Conservation (phyloP, 2,888 invertebrate genomes). For the Gari tellinella region DNA sequence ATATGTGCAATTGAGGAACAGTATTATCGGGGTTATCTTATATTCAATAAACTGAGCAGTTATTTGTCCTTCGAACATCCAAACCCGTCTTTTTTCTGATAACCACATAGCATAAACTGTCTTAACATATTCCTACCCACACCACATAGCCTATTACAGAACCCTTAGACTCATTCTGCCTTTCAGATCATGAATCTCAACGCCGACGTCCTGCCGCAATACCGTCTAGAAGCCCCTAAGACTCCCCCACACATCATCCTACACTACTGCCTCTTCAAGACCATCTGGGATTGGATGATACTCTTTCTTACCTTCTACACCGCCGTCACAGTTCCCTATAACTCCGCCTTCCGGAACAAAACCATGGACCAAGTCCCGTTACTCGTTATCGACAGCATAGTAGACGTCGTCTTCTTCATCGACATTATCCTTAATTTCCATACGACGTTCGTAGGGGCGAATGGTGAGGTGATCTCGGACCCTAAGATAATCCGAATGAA, state of each 20-base stretch:
- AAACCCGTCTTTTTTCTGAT: too few species aligned
- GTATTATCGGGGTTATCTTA: too few species aligned
- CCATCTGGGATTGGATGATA: slow-evolving; percentile 99
- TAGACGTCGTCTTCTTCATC: slow-evolving; percentile 99
- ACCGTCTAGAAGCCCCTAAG: slow-evolving; percentile 97
- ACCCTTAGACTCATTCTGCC: neutral
- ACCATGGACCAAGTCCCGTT: slow-evolving; percentile 87
- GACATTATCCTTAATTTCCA: slow-evolving; percentile 99
- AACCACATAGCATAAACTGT: too few species aligned
- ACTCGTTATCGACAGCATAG: slow-evolving; percentile 90
- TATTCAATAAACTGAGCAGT: too few species aligned
- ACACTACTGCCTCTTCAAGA: slow-evolving; percentile 99
- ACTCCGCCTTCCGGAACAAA: slow-evolving; percentile 99
- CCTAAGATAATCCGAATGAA: slow-evolving; percentile 91
- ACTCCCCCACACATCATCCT: slow-evolving; percentile 99
- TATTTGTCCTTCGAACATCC: too few species aligned
- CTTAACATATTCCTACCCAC: too few species aligned
- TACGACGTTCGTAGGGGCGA: slow-evolving; percentile 98
- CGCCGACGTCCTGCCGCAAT: slow-evolving; percentile 93
- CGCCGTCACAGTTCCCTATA: slow-evolving; percentile 99
- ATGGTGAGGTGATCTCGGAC: slow-evolving; percentile 95
- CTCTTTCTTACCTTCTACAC: slow-evolving; percentile 99
- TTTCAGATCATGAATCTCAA: slow-evolving; percentile 97
- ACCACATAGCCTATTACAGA: too few species aligned
- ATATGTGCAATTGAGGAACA: too few species aligned